Base-by-base conservation (phyloP, 2,113 vertebrate genomes). In the Terrapene triunguis region DNA sequence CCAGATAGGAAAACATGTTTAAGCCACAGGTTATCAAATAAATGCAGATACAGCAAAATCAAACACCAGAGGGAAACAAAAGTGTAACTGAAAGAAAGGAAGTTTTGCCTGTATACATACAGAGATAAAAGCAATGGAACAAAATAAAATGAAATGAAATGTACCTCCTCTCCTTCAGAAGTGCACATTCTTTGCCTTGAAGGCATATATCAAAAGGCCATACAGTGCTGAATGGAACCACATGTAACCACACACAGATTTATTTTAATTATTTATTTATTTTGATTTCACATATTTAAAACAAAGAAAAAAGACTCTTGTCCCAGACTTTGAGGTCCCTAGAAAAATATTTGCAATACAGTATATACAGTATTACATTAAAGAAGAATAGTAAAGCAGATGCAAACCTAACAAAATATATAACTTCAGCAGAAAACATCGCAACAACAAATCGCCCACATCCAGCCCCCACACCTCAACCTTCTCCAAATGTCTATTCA, bases 11-110 rank as follows among this genome's bases (percentile, higher is more conserved):
- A 97, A 97, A 72, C 12, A 87, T 55, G 29, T 94, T 79, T 88
- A 96, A 95, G 14, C 51, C 72, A 95, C 48, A 92, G 25, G 82
- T 97, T 94, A 94, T 96, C 76, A 96, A 96, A 95, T 79, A 96
- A 95, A 90, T 90, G 50, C 76, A 95, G 53, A 96, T 92, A 92
- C 44, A 92, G 80, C 84, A 94, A 95, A 97, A 94, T 91, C 48
- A 95, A 95, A 93, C 44, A 85, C 19, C 21, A 85, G 51, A 53
- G 55, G 22, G 92, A 92, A 93, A 97, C 25, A 89, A 80, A 92
- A 69, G 44, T 74, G 13, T 92, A 54, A 48, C 47, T 0, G 0
- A 59, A n/a, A 94, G 14, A 80, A 96, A 93, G 48, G 48, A 97
- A 47, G 35, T 93, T 96, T 96, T 59, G 21, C 22, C 11, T 95